A percentile compares a stretch with the other conserved stretches of the same genome.
Evolutionary conservation across 2,888 invertebrate species (phyloP).

Genomic region (Eubasilissa splendida): DNA sequence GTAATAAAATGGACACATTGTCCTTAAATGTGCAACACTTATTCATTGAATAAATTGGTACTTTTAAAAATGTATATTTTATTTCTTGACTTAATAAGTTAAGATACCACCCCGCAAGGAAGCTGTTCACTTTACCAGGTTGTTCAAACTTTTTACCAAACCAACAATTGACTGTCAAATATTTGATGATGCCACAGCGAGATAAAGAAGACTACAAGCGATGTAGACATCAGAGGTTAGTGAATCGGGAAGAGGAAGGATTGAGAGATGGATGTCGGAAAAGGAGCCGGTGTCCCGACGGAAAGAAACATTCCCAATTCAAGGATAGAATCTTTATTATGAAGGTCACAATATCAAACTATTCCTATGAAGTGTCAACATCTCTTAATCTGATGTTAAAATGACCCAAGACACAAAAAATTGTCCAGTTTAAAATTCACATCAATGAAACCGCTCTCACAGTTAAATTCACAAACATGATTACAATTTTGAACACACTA

Average conservation of each 20-base stretch:
- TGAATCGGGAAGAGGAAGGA: neutral
- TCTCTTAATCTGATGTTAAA: no score
- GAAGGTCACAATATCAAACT: slow-evolving; percentile 39
- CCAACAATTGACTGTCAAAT: no score
- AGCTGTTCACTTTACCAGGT: no score
- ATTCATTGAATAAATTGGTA: slow-evolving; percentile 15
- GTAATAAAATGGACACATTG: neutral
- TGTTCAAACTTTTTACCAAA: no score
- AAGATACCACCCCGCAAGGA: neutral
- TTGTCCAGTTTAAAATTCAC: no score
- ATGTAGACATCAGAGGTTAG: no score
- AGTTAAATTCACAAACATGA: no score
- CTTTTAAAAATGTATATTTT: neutral
- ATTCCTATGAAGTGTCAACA: slow-evolving; percentile 14
- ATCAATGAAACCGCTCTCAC: no score
- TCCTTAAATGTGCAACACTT: slow-evolving; percentile 22
- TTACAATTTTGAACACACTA: neutral
- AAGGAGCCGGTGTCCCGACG: neutral
- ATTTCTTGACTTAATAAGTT: neutral
- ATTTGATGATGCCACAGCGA: no score
- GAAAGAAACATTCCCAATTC: slow-evolving; percentile 16
- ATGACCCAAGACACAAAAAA: no score
- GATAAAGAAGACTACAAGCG: no score
- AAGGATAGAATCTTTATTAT: slow-evolving; percentile 29
- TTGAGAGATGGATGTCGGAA: neutral